A percentile compares a stretch with the other conserved stretches of the same genome.
phyloP scores from a whole-genome alignment of 2,797 vertebrate genomes.

The Telmatherina bonti region DNA sequence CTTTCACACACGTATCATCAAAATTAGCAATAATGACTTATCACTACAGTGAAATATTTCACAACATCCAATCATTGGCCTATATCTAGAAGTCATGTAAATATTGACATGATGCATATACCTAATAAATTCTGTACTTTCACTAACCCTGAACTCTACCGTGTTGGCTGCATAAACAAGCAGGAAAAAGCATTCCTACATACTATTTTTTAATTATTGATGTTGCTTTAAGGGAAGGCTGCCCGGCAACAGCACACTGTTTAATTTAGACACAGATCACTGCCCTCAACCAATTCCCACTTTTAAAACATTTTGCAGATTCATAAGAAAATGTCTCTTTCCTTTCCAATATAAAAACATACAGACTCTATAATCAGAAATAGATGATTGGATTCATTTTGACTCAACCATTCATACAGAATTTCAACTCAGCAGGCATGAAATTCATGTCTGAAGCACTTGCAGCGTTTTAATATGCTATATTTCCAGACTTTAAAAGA shows the following conservation, averaged over 20 bases:
- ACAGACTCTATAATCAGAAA: conserved; percentile 23
- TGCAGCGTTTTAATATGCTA: conserved; percentile 36
- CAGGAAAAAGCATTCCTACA: neutral
- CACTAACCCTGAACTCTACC: conserved; percentile 15
- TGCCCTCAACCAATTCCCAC: conserved; percentile 14
- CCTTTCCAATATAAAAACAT: conserved; percentile 23
- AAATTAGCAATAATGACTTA: no score
- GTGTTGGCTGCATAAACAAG: conserved; percentile 14
- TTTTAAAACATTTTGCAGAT: conserved; percentile 16
- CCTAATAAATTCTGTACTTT: conserved; percentile 3
- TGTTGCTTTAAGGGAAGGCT: conserved; percentile 16
- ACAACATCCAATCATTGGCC: no score
- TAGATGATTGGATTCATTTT: conserved; percentile 43
- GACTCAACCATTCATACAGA: conserved; percentile 35
- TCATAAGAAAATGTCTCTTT: conserved; percentile 25
- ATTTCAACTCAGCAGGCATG: conserved; percentile 49
- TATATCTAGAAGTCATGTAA: no score
- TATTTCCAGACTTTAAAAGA: conserved; percentile 29
- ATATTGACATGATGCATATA: no score
- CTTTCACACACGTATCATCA: no score
- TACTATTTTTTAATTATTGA: conserved; percentile 18
- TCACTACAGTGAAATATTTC: no score
- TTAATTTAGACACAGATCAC: conserved; percentile 23
- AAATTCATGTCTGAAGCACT: conserved; percentile 52
- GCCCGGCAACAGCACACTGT: conserved; percentile 9